These are phyloP conservation scores for Ischnura elegans DNA, from an alignment of 2,888 invertebrate genomes.

Conservation along the genomic window DNA sequence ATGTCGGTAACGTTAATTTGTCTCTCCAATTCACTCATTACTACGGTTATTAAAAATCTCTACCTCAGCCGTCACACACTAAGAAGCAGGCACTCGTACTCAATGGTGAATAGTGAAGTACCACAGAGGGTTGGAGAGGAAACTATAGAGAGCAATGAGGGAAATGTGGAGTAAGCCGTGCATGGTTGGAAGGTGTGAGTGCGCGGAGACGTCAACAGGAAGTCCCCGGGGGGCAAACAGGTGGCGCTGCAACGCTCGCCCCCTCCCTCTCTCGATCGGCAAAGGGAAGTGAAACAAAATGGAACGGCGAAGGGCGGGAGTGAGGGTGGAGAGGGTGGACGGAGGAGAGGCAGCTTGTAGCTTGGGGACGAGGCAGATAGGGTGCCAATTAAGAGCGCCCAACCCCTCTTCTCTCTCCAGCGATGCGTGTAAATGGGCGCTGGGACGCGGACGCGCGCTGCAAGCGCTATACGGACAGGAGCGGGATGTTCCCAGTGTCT, in stretches of 20 bases:
- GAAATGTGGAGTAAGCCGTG: neutral
- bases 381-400: constrained; percentile 64
- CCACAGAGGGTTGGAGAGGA: no score
- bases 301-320: neutral
- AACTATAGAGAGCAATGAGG: no score
- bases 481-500: neutral
- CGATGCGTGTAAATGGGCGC: constrained; percentile 61
- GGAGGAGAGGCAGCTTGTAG: neutral
- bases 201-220: constrained; percentile 27
- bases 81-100: no score
- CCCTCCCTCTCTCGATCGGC: neutral
- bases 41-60: no score
- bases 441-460: constrained; percentile 6
- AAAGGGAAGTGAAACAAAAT: neutral
- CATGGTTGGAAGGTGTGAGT: neutral
- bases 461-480: constrained; percentile 47
- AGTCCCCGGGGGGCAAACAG: constrained; percentile 55
- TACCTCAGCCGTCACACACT: no score
- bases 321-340: neutral
- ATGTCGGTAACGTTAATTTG: no score
- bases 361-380: neutral
- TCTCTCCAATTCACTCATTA: no score
- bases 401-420: constrained; percentile 49
- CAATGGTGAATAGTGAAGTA: no score
- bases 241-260: neutral